Evolutionary conservation across 2,888 invertebrate genomes (phyloP), one percentile per base, ranked within the genome.

Genomic region (Capitulum mitella): DNA sequence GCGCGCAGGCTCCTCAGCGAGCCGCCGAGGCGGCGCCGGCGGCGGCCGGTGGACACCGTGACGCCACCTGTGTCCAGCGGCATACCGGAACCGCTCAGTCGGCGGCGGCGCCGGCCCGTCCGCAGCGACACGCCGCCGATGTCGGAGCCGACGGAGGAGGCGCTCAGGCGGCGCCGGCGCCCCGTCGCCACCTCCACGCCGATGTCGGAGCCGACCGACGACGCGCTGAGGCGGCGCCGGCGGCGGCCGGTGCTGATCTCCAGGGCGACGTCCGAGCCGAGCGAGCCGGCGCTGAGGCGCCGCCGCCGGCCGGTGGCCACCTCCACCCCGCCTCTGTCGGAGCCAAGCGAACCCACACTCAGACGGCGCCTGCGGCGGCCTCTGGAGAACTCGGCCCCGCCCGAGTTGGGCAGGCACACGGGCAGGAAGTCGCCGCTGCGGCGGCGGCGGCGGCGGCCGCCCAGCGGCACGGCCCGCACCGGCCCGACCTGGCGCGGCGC

Each of bases 401-500:
- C 58, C 2, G 58, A 29, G 29, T n/a, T 29, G 10, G 58, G 58
- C 5, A 58, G 1, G 12, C 6, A 8, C 5, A 3, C 2, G n/a
- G n/a, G 58, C 58, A n/a, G n/a, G 29, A 8, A 58, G 58, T 58
- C 58, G 26, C 58, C 10, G 29, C n/a, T n/a, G n/a, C 58, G 58
- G 58, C 58, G 58, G n/a, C 58, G 58, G n/a, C 58, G 58, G 10
- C 58, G 58, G 58, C 29, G 58, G 29, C 58, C 58, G 58, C n/a
- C n/a, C n/a, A 58, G n/a, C 58, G 58, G 58, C 58, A 10, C n/a
- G 5, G 29, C 10, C n/a, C 19, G 51, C 26, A 0, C 19, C 22
- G 19, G 19, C 48, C 19, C 48, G 2, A 19, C 16, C 48, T 54
- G 58, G n/a, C n/a, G 58, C 6, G 5, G 58, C n/a, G 2, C 58